Evolutionary conservation across 2,113 vertebrate species (phyloP), one percentile per base, ranked within the genome.

Genomic region (Protobothrops flavoviridis): DNA sequence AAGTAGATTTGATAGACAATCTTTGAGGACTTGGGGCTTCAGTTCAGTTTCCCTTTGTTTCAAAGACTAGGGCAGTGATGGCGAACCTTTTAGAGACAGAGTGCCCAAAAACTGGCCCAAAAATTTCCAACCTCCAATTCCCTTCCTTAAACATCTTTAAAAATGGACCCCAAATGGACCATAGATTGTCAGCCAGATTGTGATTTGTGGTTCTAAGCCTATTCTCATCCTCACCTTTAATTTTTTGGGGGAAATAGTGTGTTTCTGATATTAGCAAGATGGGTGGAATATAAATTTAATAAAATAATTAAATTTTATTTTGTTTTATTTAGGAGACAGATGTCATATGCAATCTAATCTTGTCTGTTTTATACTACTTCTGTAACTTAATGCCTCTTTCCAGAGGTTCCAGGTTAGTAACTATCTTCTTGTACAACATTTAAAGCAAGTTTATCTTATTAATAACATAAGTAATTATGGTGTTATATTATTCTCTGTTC

Each of bases 301-400:
- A n/a, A 69, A 64, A 69, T 69, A n/a, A 69, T 69, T 69, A 59
- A 24, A 59, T 64, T 53, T 93, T 1, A 87, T 94, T 91, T 95
- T 45, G 4, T 94, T 59, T 95, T 94, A 91, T 93, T 86, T 95
- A 99, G 99, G 99, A 99, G 94, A 98, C 99, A 57, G 99, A 99
- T 94, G 98, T 99, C 33, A 98, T 99, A 95, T 99, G 99, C 97
- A 99, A 99, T 96, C 97, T 99, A 93, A 99, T 99, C 96, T 98
- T 99, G 69, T 99, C 99, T 4, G 96, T 99, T 96, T 98, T 99
- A 95, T 99, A 99, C 97, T 99, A 99, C 98, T 99, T 99, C 97
- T 99, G 99, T 96, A 99, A 99, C 95, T 98, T 99, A 97, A 99
- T 99, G 99, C 99, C 99, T 17, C 98, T 99, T 74, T 99, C 99